Conservation (phyloP, 1,140 invertebrate species). For the Hycleus cichorii region DNA sequence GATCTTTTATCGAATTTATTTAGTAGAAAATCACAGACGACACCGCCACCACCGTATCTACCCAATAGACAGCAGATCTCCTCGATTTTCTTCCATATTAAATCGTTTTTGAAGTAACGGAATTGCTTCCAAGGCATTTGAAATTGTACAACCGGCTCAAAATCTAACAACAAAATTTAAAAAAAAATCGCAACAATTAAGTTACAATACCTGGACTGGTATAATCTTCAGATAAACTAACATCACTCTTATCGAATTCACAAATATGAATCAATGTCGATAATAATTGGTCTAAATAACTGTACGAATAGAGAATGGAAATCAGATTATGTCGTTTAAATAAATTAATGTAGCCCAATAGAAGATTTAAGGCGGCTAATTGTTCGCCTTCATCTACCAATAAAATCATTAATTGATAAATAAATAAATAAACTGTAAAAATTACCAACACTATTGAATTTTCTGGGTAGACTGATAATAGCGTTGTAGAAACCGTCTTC, state of each 20-base stretch:
- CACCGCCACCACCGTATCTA: too few species aligned
- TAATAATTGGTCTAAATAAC: constrained; percentile 47
- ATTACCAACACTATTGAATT: constrained; percentile 53
- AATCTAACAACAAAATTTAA: constrained; percentile 23
- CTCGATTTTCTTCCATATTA: constrained; percentile 42
- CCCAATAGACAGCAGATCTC: constrained; percentile 37
- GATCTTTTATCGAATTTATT: constrained; percentile 44
- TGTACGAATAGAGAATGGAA: constrained; percentile 44
- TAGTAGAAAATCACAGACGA: constrained; percentile 45
- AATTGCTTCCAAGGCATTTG: constrained; percentile 49
- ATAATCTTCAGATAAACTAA: constrained; percentile 49
- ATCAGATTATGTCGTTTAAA: constrained; percentile 48
- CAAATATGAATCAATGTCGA: constrained; percentile 48
- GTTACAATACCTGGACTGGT: constrained; percentile 42
- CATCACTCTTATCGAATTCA: constrained; percentile 45
- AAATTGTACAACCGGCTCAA: constrained; percentile 13
- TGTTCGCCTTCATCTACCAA: constrained; percentile 50
- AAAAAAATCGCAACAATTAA: constrained; percentile 2
- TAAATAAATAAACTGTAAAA: neutral
- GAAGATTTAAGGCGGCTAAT: constrained; percentile 47
- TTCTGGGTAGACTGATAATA: constrained; percentile 49
- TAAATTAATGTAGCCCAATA: constrained; percentile 53
- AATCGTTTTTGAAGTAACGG: constrained; percentile 43
- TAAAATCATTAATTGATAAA: neutral
- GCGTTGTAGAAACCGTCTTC: constrained; percentile 51